Conservation (phyloP, 64 coral and sea anemone genomes). For the Acropora yongei region DNA sequence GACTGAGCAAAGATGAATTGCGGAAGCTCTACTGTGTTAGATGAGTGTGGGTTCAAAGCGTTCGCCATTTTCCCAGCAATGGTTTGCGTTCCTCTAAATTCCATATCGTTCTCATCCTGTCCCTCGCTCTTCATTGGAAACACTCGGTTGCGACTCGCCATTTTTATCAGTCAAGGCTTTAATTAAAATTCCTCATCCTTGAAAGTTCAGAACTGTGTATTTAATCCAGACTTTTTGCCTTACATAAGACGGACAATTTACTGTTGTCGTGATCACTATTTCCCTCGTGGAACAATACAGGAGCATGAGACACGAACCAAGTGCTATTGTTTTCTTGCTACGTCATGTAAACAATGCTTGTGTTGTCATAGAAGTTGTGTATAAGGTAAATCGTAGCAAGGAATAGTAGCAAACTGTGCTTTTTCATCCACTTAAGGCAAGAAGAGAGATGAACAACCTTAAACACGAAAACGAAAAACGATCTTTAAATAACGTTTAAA, state of each 20-base stretch:
- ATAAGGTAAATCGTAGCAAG: neutral
- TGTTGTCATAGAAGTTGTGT: neutral
- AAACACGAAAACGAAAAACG: too few species aligned
- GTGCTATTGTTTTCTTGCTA: neutral
- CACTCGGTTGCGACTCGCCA: constrained; percentile 22
- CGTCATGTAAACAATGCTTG: constrained; percentile 6
- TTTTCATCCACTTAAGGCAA: too few species aligned
- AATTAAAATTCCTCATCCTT: too few species aligned
- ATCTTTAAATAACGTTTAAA: too few species aligned
- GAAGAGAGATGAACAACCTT: too few species aligned
- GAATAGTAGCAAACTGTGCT: neutral
- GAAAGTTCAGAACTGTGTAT: too few species aligned
- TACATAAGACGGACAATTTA: too few species aligned
- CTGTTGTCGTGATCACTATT: neutral
- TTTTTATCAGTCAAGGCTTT: neutral
- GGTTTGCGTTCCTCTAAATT: neutral
- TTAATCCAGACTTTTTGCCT: too few species aligned
- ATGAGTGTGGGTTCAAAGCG: neutral
- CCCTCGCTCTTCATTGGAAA: constrained; percentile 9
- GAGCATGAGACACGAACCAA: neutral
- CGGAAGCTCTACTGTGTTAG: neutral
- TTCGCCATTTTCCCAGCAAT: neutral
- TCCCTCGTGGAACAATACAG: neutral
- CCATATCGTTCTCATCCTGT: neutral
- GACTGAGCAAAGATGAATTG: neutral